Base-by-base conservation (phyloP, 2,113 vertebrate species). In the Falco punctatus region DNA sequence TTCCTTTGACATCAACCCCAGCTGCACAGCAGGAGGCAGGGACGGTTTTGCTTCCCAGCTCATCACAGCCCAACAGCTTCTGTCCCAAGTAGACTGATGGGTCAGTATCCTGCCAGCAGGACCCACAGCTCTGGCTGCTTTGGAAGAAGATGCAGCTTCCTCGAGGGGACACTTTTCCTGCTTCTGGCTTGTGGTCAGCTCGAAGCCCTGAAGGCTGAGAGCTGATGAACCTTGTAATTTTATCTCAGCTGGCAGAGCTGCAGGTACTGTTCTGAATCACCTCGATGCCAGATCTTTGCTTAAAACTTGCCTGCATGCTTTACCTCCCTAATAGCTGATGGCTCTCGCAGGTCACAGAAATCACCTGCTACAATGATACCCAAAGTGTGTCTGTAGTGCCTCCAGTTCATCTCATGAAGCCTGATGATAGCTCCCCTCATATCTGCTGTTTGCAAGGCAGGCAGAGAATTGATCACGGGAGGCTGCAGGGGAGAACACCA, bases 21-120 rank as follows among this genome's bases (percentile, higher is more conserved):
- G 13, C 27, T 19, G 21, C 22, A 23, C 0, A 33, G n/a, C 90
- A 85, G 73, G 35, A 65, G 21, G 15, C 35, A 66, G 48, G 33
- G 42, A 55, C 0, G 13, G 55, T 26, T 88, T 75, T 80, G 44
- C n/a, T 88, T 65, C 8, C 13, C 40, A 82, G 65, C 40, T 79
- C 27, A 21, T 32, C 46, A 17, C 67, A 92, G 58, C 49, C 28
- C 28, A 33, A 30, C 33, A 80, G 10, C n/a, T 35, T 64, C 61
- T 65, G 27, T 55, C 75, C 70, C 0, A 0, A 44, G 77, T 2
- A 82, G 57, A 81, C 13, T 61, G 42, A 5, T 0, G 9, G 40
- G 26, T 70, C 75, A 69, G 33, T 51, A 16, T 54, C 48, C 49
- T 64, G 55, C 30, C 2, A 3, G 40, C 26, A 61, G n/a, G 20